Base-by-base conservation (phyloP, 2,888 invertebrate genomes). In the Lacanobia oleracea region DNA sequence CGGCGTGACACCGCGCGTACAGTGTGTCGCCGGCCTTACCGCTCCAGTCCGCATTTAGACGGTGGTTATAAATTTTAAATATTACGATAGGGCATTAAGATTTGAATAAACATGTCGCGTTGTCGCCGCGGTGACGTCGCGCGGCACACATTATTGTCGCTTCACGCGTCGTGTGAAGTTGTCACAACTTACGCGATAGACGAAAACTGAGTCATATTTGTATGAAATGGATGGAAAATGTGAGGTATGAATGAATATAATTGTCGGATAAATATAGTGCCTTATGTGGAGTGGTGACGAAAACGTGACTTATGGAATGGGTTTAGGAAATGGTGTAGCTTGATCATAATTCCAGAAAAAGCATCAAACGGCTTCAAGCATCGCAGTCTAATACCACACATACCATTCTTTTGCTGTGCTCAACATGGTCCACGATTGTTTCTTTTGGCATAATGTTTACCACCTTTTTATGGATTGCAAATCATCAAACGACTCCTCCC, bases 21-120 rank as follows among this genome's bases (percentile, higher is more conserved):
- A 64, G 60, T 85, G 67, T 57, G 50, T 18, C 60, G 33, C 61
- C 43, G 3, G 5, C 80, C 83, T 85, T 79, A 84, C 61, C 74
- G 81, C 82, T 84, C 85, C 85, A 88, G 82, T 88, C 87, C 83
- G 84, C 85, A 83, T 88, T 87, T 86, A 88, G 86, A 86, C 66
- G 78, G 57, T 51, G 89, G 87, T 85, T 86, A 91, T 93, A 94
- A 92, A 92, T 93, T 92, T 92, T 86, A 91, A 92, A 93, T 93
- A 94, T 94, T 93, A 93, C 89, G 92, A 90, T 87, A 86, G 84
- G 86, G 90, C 90, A 93, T 92, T 93, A 91, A 92, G 91, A 93
- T 94, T 92, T 94, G 92, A 94, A 95, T 94, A 94, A 94, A 94
- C 94, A 94, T 92, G 94, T 93, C 92, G 88, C 78, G 83, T 89